These are phyloP conservation scores for Psittacus erithacus DNA, from an alignment of 2,113 vertebrate genomes.

Conservation along the genomic window DNA sequence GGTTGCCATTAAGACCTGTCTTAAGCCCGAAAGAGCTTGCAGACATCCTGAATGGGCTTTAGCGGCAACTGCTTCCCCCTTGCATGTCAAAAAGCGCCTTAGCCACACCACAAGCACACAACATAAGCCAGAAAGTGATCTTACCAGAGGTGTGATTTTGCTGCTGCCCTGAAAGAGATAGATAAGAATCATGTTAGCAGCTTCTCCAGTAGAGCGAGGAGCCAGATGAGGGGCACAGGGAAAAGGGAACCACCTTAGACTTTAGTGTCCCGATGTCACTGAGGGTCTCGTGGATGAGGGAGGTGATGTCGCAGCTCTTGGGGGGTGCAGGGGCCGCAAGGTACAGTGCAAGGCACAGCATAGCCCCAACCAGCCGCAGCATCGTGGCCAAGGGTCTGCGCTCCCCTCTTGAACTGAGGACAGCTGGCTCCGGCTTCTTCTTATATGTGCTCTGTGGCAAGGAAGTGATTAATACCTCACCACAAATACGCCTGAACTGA, in stretches of 20 bases:
- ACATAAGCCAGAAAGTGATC: background rate
- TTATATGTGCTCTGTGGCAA: slow-evolving; percentile 16
- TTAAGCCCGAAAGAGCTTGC: background rate
- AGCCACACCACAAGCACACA: background rate
- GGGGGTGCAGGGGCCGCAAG: rapidly evolving
- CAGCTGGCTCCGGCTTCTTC: background rate
- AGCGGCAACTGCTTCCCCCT: background rate
- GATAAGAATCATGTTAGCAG: background rate
- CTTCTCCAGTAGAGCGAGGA: background rate
- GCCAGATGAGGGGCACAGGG: rapidly evolving
- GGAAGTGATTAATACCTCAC: slow-evolving; percentile 60
- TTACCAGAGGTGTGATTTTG: rapidly evolving
- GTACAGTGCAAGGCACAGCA: background rate
- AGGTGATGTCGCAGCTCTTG: rapidly evolving
- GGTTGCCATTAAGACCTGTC: background rate
- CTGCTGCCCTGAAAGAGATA: slow-evolving; percentile 29
- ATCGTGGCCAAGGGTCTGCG: background rate
- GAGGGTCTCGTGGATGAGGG: background rate
- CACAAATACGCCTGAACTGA: slow-evolving; percentile 8
- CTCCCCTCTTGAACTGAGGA: background rate
- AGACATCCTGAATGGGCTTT: background rate
- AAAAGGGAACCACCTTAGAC: background rate
- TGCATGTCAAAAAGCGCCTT: background rate
- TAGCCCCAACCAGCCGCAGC: background rate
- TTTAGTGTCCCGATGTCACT: rapidly evolving